Percentiles rank a stretch among this genome's conserved stretches.
phyloP scores from a whole-genome alignment of 2,113 vertebrate genomes.

The Verasper variegatus region DNA sequence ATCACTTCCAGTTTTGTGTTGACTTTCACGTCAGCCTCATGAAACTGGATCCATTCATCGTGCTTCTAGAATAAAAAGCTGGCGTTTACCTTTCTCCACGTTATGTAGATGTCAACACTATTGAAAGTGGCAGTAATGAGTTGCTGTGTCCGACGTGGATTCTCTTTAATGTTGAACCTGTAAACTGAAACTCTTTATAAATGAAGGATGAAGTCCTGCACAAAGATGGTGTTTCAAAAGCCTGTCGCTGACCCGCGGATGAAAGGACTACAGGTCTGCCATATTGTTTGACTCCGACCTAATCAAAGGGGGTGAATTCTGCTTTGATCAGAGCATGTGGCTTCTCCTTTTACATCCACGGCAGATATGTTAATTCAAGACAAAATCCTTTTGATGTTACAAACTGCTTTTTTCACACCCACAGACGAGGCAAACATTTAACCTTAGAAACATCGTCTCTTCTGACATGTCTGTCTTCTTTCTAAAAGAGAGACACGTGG shows the following conservation, averaged over 20 bases:
- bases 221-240: neutral
- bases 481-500: neutral
- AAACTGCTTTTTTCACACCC: conserved; percentile 17
- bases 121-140: conserved; percentile 15
- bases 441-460: neutral
- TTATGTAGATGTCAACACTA: neutral
- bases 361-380: conserved; percentile 51
- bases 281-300: conserved; percentile 32
- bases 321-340: conserved; percentile 50
- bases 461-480: neutral
- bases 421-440: conserved; percentile 8
- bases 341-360: conserved; percentile 29
- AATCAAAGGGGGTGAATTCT: conserved; percentile 39
- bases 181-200: conserved; percentile 5
- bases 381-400: conserved; percentile 52
- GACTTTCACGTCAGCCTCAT: too few relatives aligned
- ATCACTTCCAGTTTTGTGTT: too few relatives aligned
- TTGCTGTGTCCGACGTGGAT: neutral
- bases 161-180: neutral
- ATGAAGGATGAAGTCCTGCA: neutral
- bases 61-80: too few relatives aligned
- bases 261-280: conserved; percentile 19
- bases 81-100: neutral
- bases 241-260: neutral
- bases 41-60: too few relatives aligned